Conservation (phyloP, 2,113 vertebrate species). For the Pelusios castaneus region DNA sequence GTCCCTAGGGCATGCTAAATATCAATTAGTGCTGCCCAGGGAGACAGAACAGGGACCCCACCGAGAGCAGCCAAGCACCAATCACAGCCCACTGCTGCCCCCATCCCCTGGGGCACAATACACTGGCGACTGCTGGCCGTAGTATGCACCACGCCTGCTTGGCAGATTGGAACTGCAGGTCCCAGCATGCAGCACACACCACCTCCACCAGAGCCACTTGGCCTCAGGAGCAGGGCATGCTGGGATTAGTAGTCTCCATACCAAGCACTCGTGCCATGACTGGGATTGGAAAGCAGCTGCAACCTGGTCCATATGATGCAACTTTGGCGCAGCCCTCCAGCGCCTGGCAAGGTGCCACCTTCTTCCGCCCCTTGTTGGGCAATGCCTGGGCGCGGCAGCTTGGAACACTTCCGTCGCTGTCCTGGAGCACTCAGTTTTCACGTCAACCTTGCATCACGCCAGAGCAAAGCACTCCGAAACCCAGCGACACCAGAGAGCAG, state of each 20-base stretch:
- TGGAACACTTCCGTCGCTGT: background rate
- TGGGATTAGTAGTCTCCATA: background rate
- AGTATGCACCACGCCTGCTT: background rate
- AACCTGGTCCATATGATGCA: background rate
- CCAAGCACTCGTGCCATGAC: no score
- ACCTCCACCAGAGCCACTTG: background rate
- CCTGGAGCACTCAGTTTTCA: background rate
- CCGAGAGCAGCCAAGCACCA: background rate
- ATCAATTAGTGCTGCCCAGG: background rate
- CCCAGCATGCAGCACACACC: background rate
- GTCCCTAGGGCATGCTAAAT: background rate
- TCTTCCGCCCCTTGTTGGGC: accelerated
- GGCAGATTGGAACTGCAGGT: background rate
- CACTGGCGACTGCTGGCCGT: background rate
- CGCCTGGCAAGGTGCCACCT: background rate
- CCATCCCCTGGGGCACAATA: background rate
- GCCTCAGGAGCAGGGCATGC: background rate
- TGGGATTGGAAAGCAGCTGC: background rate
- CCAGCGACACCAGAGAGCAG: background rate
- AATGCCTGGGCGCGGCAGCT: background rate
- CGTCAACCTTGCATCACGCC: background rate
- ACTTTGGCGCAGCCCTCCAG: background rate
- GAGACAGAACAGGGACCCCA: background rate
- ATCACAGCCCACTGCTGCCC: background rate
- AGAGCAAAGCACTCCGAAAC: background rate